Evolutionary conservation across 1,140 invertebrate genomes (phyloP).

Genomic region (Stratiolaelaps scimitus): DNA sequence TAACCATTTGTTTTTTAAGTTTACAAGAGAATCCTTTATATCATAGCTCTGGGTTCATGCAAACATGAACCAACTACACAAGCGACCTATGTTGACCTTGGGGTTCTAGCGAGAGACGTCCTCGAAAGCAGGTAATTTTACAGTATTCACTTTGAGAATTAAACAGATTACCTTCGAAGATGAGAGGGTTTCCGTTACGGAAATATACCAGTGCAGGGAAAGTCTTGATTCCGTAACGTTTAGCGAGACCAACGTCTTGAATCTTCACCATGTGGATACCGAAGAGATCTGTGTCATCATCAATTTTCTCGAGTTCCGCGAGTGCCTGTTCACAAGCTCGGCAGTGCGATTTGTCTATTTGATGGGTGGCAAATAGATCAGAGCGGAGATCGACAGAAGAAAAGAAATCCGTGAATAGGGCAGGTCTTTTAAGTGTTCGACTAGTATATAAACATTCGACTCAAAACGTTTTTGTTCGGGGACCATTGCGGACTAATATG

Average conservation of each 20-base stretch:
- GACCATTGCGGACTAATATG: background rate
- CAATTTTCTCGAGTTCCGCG: conserved; percentile 73
- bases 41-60: background rate
- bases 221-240: conserved; percentile 80
- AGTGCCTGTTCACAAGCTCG: conserved; percentile 82
- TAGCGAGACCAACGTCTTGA: conserved; percentile 63
- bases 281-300: conserved; percentile 82
- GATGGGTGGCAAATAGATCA: conserved; percentile 36
- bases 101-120: too few species aligned
- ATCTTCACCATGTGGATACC: conserved; percentile 90
- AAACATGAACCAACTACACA: too few species aligned
- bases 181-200: conserved; percentile 76
- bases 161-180: conserved; percentile 58
- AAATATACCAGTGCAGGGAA: conserved; percentile 86
- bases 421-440: background rate
- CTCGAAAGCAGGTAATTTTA: too few species aligned
- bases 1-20: conserved; percentile 7
- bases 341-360: conserved; percentile 72
- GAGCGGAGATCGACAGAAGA: background rate
- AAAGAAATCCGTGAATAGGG: background rate
- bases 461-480: conserved; percentile 17
- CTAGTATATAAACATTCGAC: background rate
- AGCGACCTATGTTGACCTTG: too few species aligned
- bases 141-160: background rate
- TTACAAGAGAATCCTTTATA: background rate